phyloP scores from a whole-genome alignment of 1,140 invertebrate genomes.

The Dufourea novaeangliae region DNA sequence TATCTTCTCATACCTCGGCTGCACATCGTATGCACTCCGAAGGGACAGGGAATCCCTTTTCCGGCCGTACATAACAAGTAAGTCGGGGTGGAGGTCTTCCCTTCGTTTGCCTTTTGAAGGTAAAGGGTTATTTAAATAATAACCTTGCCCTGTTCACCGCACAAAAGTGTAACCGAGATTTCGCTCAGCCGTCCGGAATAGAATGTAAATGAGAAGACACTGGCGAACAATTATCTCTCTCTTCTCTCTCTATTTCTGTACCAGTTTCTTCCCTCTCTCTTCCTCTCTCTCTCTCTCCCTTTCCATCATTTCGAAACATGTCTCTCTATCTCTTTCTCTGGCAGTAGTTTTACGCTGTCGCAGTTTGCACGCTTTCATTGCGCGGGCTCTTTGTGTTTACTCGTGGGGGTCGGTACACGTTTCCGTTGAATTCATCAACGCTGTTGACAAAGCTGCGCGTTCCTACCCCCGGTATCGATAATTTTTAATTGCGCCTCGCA shows the following conservation, averaged over 20 bases:
- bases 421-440: slow-evolving; percentile 49
- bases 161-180: slow-evolving; percentile 52
- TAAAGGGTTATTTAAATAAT: slow-evolving; percentile 56
- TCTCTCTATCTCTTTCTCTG: neutral
- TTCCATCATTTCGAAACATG: too few relatives aligned
- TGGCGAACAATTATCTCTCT: slow-evolving; percentile 45
- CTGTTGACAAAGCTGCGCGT: slow-evolving; percentile 38
- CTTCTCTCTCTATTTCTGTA: neutral
- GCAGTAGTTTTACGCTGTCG: slow-evolving; percentile 4
- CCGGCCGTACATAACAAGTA: slow-evolving; percentile 23
- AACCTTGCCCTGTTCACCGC: slow-evolving; percentile 33
- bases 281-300: neutral
- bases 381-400: slow-evolving; percentile 42
- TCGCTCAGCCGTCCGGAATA: slow-evolving; percentile 48
- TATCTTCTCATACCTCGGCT: neutral
- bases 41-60: neutral
- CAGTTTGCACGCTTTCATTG: slow-evolving; percentile 45
- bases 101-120: slow-evolving; percentile 46
- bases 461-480: slow-evolving; percentile 29
- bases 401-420: slow-evolving; percentile 34
- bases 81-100: slow-evolving; percentile 27
- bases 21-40: neutral
- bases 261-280: neutral
- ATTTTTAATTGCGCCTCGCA: slow-evolving; percentile 42
- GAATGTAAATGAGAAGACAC: slow-evolving; percentile 57